phyloP scores from a whole-genome alignment of 2,113 vertebrate species.

The Anhinga anhinga region DNA sequence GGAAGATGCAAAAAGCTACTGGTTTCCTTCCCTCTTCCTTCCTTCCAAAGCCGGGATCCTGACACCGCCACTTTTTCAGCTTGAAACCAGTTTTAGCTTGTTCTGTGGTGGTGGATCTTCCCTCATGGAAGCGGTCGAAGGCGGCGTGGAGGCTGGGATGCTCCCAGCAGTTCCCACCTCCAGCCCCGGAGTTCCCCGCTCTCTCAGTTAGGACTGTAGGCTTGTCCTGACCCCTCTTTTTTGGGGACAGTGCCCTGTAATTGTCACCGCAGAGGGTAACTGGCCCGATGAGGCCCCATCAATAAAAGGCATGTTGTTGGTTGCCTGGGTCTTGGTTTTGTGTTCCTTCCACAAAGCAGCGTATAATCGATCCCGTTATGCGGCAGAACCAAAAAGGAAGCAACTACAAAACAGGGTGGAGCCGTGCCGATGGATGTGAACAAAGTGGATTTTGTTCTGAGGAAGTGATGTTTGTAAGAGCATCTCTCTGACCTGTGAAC shows the following conservation, averaged over 20 bases:
- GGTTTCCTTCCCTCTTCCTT: background rate
- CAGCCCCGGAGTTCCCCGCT: background rate
- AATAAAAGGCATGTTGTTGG: background rate
- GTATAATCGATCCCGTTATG: rapidly evolving
- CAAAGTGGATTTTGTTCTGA: background rate
- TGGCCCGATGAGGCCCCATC: rapidly evolving
- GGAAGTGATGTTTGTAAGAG: rapidly evolving
- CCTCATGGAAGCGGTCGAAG: rapidly evolving
- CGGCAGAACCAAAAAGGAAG: background rate
- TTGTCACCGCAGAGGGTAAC: rapidly evolving
- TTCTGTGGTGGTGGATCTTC: background rate
- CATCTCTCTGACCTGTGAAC: rapidly evolving
- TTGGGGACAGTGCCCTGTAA: background rate
- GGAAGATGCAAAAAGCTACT: background rate
- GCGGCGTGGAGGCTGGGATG: background rate
- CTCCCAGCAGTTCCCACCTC: background rate
- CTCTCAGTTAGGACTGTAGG: rapidly evolving
- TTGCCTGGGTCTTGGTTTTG: rapidly evolving
- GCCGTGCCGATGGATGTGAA: background rate
- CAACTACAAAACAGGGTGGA: background rate
- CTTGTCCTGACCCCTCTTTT: background rate
- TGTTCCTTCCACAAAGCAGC: background rate
- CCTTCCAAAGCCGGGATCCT: background rate
- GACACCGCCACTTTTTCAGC: background rate
- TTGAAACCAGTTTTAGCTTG: too few species aligned